phyloP scores from a whole-genome alignment of 1,140 invertebrate genomes.

The Sminthurides bifidus region DNA sequence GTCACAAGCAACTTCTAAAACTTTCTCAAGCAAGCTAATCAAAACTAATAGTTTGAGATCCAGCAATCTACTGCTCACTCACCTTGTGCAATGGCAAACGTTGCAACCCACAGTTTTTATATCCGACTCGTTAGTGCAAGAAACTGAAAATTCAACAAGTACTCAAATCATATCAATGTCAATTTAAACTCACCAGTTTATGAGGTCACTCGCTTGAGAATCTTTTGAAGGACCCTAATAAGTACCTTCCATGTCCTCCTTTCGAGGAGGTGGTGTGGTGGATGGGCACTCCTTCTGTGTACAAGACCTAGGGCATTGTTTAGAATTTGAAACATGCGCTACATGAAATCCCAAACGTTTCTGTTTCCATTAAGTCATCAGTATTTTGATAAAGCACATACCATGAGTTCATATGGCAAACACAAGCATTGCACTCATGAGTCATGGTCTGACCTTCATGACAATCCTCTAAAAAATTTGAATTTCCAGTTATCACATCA shows the following conservation, averaged over 20 bases:
- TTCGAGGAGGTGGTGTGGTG: neutral
- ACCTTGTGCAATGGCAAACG: conserved; percentile 18
- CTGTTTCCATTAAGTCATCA: neutral
- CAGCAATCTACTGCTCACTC: too few relatives aligned
- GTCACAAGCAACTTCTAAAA: too few relatives aligned
- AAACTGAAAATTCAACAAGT: conserved; percentile 17
- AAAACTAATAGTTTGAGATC: too few relatives aligned
- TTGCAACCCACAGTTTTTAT: conserved; percentile 29
- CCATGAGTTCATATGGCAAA: conserved; percentile 17
- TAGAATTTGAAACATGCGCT: neutral
- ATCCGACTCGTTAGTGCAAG: conserved; percentile 24
- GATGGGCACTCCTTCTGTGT: conserved; percentile 23
- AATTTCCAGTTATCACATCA: neutral
- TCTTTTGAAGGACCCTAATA: neutral
- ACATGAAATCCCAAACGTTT: neutral
- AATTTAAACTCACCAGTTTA: neutral
- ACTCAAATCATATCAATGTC: neutral
- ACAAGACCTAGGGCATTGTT: conserved; percentile 22
- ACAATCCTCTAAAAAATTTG: conserved; percentile 20
- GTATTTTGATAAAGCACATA: neutral
- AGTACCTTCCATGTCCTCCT: conserved; percentile 11
- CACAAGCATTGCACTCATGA: conserved; percentile 24
- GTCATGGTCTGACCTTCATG: conserved; percentile 17
- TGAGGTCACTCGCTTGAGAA: neutral
- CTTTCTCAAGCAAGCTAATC: too few relatives aligned